Conservation (phyloP, 2,888 invertebrate genomes). For the Poecilus cupreus region DNA sequence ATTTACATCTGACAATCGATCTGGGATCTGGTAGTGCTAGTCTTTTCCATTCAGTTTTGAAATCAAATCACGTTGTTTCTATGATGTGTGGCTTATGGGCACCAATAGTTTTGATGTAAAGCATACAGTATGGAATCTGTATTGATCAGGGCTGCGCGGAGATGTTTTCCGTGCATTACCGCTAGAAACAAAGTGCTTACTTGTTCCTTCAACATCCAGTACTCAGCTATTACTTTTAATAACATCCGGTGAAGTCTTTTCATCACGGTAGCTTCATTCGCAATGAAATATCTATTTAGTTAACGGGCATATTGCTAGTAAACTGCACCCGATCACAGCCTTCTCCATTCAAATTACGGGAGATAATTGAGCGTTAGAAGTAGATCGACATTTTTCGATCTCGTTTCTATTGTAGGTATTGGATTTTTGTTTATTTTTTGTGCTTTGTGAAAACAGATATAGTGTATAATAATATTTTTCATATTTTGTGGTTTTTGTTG, state of each 20-base stretch:
- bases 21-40: no score
- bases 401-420: slow-evolving; percentile 33
- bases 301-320: background rate
- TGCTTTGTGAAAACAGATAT: background rate
- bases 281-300: slow-evolving; percentile 41
- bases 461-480: background rate
- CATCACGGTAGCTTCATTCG: slow-evolving; percentile 38
- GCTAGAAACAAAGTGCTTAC: slow-evolving; percentile 53
- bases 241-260: slow-evolving; percentile 38
- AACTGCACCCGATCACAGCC: slow-evolving; percentile 7
- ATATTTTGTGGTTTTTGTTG: no score
- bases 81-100: no score
- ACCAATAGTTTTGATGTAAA: no score
- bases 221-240: slow-evolving; percentile 54
- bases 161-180: slow-evolving; percentile 14
- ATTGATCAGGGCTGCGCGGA: background rate
- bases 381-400: slow-evolving; percentile 25
- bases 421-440: background rate
- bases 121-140: background rate
- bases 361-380: slow-evolving; percentile 17
- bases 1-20: no score
- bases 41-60: no score
- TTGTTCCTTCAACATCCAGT: slow-evolving; percentile 28
- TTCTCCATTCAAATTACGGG: background rate
- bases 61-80: no score